phyloP scores from a whole-genome alignment of 2,113 vertebrate species.

The Mixornis gularis region DNA sequence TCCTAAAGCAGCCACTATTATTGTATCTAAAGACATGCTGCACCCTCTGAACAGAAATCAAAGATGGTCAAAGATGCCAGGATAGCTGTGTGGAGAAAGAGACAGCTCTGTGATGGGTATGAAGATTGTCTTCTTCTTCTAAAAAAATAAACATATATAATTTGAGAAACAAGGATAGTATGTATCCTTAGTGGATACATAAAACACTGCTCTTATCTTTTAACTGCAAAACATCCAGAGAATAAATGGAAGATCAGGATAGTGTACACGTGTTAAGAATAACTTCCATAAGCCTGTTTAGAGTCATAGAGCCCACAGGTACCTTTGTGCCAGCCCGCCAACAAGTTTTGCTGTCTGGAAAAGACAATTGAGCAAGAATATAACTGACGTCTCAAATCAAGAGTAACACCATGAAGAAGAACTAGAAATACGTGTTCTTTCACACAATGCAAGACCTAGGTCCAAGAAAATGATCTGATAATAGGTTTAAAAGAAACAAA shows the following conservation, averaged over 20 bases:
- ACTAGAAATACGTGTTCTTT: background rate
- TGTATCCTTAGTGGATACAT: background rate
- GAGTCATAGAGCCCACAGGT: background rate
- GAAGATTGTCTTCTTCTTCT: background rate
- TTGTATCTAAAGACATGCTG: background rate
- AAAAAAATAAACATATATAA: background rate
- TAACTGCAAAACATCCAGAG: background rate
- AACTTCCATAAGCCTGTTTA: background rate
- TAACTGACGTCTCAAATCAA: background rate
- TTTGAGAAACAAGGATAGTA: background rate
- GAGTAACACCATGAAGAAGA: background rate
- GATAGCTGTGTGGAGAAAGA: background rate
- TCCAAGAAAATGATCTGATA: background rate
- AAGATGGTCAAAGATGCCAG: background rate
- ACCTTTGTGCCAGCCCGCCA: background rate
- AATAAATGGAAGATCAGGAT: background rate
- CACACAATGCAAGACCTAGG: background rate
- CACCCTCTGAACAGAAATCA: background rate
- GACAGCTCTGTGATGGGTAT: background rate
- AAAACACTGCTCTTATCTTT: background rate
- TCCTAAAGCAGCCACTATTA: background rate
- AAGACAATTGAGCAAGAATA: background rate
- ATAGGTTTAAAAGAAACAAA: background rate
- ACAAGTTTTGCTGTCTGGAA: background rate
- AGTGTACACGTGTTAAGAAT: background rate